Conservation (phyloP, 2,888 invertebrate genomes). For the Reticulitermes lucifugus region DNA sequence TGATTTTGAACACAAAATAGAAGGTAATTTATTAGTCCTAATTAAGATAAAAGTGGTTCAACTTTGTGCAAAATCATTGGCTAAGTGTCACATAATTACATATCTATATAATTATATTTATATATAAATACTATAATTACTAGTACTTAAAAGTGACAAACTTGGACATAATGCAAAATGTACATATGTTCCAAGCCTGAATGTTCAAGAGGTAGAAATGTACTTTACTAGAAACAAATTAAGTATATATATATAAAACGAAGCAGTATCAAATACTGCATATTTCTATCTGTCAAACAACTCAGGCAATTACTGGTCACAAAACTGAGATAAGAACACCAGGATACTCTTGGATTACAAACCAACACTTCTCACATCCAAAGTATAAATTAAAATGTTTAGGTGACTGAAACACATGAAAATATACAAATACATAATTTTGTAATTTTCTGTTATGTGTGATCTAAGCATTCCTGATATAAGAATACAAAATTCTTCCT, state of each 20-base stretch:
- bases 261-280: slow-evolving; percentile 34
- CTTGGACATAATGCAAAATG: slow-evolving; percentile 45
- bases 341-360: neutral
- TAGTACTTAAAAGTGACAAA: slow-evolving; percentile 35
- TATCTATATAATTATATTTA: slow-evolving; percentile 47
- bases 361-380: slow-evolving; percentile 10
- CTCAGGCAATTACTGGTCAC: slow-evolving; percentile 46
- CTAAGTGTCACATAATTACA: slow-evolving; percentile 48
- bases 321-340: neutral
- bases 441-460: neutral
- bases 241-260: slow-evolving; percentile 42
- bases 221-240: slow-evolving; percentile 26
- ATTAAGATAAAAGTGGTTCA: neutral
- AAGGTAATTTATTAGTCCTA: neutral
- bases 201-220: slow-evolving; percentile 67
- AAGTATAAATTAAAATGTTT: slow-evolving; percentile 16
- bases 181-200: slow-evolving; percentile 58
- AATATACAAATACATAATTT: slow-evolving; percentile 25
- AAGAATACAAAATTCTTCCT: slow-evolving; percentile 9
- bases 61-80: slow-evolving; percentile 30
- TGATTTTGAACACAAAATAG: slow-evolving; percentile 25
- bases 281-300: slow-evolving; percentile 53
- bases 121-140: slow-evolving; percentile 50
- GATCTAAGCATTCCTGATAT: neutral
- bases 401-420: slow-evolving; percentile 15